A percentile compares a stretch with the other conserved stretches of the same genome.
These are phyloP conservation scores for Oreohelix idahoensis DNA, from an alignment of 1,140 invertebrate genomes.

Conservation along the genomic window DNA sequence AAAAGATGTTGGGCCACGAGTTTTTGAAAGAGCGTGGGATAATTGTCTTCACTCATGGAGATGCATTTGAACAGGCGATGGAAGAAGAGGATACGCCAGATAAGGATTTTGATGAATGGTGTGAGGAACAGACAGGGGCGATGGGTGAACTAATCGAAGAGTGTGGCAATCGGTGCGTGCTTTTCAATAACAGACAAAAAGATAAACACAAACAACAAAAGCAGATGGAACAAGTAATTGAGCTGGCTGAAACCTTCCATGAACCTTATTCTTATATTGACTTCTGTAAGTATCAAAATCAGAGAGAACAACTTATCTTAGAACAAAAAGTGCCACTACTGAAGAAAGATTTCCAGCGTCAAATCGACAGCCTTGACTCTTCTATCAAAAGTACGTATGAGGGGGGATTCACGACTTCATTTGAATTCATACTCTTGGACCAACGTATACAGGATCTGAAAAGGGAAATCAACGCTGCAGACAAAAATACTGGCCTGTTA, in stretches of 20 bases:
- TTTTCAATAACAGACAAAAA: conserved; percentile 1
- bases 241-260: background rate
- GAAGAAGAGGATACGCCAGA: background rate
- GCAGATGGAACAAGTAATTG: background rate
- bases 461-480: background rate
- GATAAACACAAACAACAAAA: background rate
- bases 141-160: background rate
- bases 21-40: background rate
- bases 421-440: background rate
- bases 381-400: background rate
- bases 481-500: background rate
- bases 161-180: background rate
- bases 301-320: background rate
- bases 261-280: background rate
- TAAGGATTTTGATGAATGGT: background rate
- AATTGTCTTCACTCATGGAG: conserved; percentile 5
- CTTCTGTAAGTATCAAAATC: background rate
- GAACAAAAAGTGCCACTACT: background rate
- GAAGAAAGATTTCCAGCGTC: background rate
- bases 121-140: background rate
- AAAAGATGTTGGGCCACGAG: background rate
- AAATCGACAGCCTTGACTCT: background rate
- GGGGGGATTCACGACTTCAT: background rate
- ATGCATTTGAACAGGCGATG: background rate
- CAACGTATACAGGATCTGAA: background rate